Percentiles rank a stretch among this genome's conserved stretches.
Conservation (phyloP, 2,113 vertebrate genomes). For the Cololabis saira region DNA sequence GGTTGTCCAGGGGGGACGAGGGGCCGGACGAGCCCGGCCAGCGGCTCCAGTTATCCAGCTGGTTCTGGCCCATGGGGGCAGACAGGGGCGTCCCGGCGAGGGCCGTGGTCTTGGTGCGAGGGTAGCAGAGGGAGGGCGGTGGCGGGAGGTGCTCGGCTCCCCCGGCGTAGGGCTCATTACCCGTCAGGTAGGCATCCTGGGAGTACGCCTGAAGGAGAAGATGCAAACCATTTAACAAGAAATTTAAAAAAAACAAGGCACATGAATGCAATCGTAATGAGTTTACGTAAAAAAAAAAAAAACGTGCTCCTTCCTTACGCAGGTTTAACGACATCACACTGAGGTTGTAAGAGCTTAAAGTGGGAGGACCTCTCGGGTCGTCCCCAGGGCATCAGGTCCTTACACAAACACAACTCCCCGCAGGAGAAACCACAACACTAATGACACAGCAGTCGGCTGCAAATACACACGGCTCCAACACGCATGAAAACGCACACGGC, state of each 20-base stretch:
- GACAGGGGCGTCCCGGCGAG: conserved; percentile 66
- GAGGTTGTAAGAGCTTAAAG: conserved; percentile 10
- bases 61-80: conserved; percentile 78
- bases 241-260: neutral
- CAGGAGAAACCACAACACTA: conserved; percentile 43
- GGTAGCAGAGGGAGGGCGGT: conserved; percentile 91
- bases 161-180: conserved; percentile 90
- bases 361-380: conserved; percentile 19
- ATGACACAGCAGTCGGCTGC: conserved; percentile 17
- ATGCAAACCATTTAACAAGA: conserved; percentile 2
- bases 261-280: neutral
- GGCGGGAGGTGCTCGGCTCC: conserved; percentile 92
- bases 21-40: conserved; percentile 77
- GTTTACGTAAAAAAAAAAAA: neutral
- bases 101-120: conserved; percentile 83
- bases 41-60: conserved; percentile 82
- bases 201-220: conserved; percentile 87
- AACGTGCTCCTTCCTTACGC: conserved; percentile 21
- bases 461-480: conserved; percentile 1
- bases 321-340: conserved; percentile 26
- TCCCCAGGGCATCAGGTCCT: conserved; percentile 37
- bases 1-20: conserved; percentile 79
- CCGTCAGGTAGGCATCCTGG: conserved; percentile 96
- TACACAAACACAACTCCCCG: conserved; percentile 44
- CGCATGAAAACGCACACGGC: conserved; percentile 2